Evolutionary conservation across 2,797 vertebrate genomes (phyloP).

Genomic region (Lepus townsendii): DNA sequence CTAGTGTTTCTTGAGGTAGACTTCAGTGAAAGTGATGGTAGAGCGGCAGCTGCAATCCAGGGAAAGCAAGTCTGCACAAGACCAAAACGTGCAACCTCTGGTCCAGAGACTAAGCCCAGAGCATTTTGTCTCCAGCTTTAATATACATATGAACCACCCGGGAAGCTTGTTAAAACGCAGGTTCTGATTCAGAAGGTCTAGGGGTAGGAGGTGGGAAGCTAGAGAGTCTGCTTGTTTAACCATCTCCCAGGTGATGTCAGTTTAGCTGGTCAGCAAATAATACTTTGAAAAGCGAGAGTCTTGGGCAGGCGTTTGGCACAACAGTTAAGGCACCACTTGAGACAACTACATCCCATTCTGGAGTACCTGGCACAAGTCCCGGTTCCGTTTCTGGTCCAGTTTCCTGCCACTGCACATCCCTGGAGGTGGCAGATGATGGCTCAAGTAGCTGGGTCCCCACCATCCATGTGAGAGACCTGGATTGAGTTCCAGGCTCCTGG

Average conservation of each 20-base stretch:
- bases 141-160: neutral
- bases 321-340: too few species aligned
- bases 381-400: too few species aligned
- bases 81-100: neutral
- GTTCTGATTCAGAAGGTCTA: neutral
- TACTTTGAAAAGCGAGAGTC: neutral
- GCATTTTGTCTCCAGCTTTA: neutral
- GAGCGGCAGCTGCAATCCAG: neutral
- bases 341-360: too few species aligned
- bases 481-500: too few species aligned
- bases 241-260: neutral
- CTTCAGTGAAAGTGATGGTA: neutral
- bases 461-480: too few species aligned
- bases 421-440: too few species aligned
- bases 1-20: neutral
- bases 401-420: too few species aligned
- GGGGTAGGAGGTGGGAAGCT: too few species aligned
- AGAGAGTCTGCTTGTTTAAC: neutral
- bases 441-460: too few species aligned
- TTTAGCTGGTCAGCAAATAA: neutral
- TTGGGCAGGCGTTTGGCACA: neutral
- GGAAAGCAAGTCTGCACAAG: neutral
- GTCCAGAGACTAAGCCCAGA: neutral
- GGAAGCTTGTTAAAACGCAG: neutral
- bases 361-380: too few species aligned